Base-by-base conservation (phyloP, 1,140 invertebrate species). In the Pemphigus obesinymphae region DNA sequence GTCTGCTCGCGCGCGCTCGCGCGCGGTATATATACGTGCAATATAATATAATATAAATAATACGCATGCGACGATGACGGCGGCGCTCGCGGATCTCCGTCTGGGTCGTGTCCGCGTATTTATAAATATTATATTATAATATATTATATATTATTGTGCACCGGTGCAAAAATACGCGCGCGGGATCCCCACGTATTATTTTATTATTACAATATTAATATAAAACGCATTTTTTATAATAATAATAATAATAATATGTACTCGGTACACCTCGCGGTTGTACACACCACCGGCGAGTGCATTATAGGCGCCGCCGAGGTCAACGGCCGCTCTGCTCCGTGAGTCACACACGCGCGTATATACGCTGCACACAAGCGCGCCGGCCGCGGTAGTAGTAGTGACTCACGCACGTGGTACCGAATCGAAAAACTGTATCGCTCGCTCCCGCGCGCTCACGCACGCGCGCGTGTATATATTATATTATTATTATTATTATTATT, bases 311-410 rank as follows among this genome's bases (percentile, higher is more conserved):
- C 37, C 73, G 73, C n/a, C 76, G 76, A 29, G 76, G 76, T 80
- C 55, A 80, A 63, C 26, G 63, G 37, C 31, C 76, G 23, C 70
- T 40, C 13, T 29, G 76, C 17, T 40, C 37, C 26, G 53, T 80
- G 76, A 80, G 76, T 80, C 76, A 80, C 76, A 80, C 29, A 8
- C 37, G 40, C n/a, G n/a, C n/a, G n/a, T n/a, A n/a, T n/a, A 6
- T 43, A 43, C 31, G n/a, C 6, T 20, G n/a, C 55, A 23, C 50
- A 76, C 5, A 23, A 8, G n/a, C 23, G 40, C 55, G 15, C 75
- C 11, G 40, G 23, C 11, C 23, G 40, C 43, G 43, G 43, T 26
- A 20, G 23, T 17, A n/a, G 55, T 31, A 20, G 43, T 48, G 43
- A 70, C 68, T 45, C 68, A 48, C 43, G 23, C 68, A 48, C 68